Percentiles rank a stretch among this genome's conserved stretches.
phyloP scores from a whole-genome alignment of 2,113 vertebrate species.

The Aspiorhynchus laticeps region DNA sequence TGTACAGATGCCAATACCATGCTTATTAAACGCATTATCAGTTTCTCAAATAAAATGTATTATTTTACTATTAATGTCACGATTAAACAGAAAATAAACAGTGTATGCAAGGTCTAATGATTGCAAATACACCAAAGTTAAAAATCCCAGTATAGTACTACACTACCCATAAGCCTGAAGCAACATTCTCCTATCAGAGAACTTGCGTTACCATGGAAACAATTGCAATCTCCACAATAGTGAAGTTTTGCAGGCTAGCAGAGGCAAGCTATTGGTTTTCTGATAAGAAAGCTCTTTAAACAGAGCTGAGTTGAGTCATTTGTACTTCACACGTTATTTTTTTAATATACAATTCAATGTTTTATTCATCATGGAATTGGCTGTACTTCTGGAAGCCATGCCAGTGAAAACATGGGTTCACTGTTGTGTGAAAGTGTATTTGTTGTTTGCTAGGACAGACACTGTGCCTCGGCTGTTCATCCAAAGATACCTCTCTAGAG shows the following conservation, averaged over 20 bases:
- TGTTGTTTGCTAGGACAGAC: slow-evolving; percentile 6
- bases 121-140: slow-evolving; percentile 4
- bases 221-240: background rate
- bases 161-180: slow-evolving; percentile 13
- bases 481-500: background rate
- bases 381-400: background rate
- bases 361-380: background rate
- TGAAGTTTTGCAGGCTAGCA: background rate
- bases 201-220: slow-evolving; percentile 20
- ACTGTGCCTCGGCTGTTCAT: background rate
- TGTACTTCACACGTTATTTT: background rate
- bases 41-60: background rate
- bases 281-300: background rate
- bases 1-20: background rate
- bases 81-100: background rate
- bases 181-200: background rate
- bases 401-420: background rate
- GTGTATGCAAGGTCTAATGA: background rate
- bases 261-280: background rate
- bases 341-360: background rate
- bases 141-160: background rate
- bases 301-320: background rate
- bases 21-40: background rate
- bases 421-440: slow-evolving; percentile 20
- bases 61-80: background rate